Conservation (phyloP, 2,113 vertebrate genomes). For the Gopherus flavomarginatus region DNA sequence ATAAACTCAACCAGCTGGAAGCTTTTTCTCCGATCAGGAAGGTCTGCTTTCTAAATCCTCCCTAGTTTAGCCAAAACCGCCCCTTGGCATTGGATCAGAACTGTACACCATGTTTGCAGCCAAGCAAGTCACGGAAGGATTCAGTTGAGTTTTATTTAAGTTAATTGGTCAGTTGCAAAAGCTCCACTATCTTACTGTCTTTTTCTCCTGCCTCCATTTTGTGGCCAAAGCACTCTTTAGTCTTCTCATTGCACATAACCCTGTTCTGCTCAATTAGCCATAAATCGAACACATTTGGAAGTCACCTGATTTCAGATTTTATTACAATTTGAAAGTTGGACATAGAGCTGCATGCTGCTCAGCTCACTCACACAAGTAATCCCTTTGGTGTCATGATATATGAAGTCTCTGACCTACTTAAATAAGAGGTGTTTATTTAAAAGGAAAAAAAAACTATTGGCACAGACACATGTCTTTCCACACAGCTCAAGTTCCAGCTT, state of each 20-base stretch:
- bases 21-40: not conserved
- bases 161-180: not conserved
- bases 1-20: not conserved
- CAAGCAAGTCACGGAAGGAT: accelerated
- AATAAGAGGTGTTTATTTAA: accelerated
- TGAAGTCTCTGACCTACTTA: not conserved
- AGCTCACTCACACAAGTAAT: not conserved
- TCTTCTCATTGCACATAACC: not conserved
- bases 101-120: not conserved
- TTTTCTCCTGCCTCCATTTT: not conserved
- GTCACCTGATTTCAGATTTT: not conserved
- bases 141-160: accelerated
- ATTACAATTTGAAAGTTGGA: not conserved
- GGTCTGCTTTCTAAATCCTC: constrained; percentile 20
- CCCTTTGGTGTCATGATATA: accelerated
- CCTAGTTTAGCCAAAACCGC: not conserved
- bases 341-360: not conserved
- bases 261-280: not conserved
- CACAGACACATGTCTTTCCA: not conserved
- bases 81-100: accelerated
- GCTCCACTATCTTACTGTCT: not conserved
- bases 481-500: not conserved
- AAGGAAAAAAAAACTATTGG: not conserved
- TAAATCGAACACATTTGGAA: accelerated
- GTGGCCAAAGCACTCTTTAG: not conserved